phyloP scores from a whole-genome alignment of 2,888 invertebrate species.

The Disparrhopalites patrizii region DNA sequence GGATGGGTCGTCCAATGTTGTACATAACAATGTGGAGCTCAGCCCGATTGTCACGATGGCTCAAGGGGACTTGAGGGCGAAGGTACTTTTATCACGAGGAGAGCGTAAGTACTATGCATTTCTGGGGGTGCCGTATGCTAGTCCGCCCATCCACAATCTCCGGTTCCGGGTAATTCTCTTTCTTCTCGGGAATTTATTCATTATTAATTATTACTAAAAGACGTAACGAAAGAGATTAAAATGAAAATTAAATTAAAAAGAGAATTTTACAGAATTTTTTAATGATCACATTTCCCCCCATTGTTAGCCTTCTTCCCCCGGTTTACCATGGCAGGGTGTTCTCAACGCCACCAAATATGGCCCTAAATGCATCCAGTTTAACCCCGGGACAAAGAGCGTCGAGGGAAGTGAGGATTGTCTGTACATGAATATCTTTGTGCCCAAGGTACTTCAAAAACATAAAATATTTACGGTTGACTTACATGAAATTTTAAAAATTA shows the following conservation, averaged over 20 bases:
- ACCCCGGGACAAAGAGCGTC: conserved; percentile 30
- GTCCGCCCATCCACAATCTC: conserved; percentile 33
- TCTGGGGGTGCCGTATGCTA: conserved; percentile 36
- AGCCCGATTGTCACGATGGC: conserved; percentile 34
- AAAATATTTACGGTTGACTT: neutral
- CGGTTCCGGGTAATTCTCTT: conserved; percentile 26
- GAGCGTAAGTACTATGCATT: conserved; percentile 41
- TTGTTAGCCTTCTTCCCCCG: conserved; percentile 34
- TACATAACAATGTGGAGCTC: conserved; percentile 18
- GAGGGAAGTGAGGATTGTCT: conserved; percentile 40
- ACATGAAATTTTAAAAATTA: too few relatives aligned
- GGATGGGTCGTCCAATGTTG: conserved; percentile 19
- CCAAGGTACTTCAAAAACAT: conserved; percentile 32
- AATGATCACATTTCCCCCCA: neutral
- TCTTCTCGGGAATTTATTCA: too few relatives aligned
- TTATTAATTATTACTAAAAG: too few relatives aligned
- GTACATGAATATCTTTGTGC: conserved; percentile 41
- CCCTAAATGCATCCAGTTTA: conserved; percentile 43
- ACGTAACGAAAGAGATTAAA: too few relatives aligned
- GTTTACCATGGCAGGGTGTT: conserved; percentile 38
- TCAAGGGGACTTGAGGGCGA: conserved; percentile 37
- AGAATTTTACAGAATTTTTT: too few relatives aligned
- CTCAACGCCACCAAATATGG: conserved; percentile 36
- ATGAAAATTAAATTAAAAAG: too few relatives aligned
- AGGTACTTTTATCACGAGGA: conserved; percentile 27